A percentile compares a stretch with the other conserved stretches of the same genome.
Evolutionary conservation across 2,113 vertebrate genomes (phyloP).

Genomic region (Thamnaconus septentrionalis): DNA sequence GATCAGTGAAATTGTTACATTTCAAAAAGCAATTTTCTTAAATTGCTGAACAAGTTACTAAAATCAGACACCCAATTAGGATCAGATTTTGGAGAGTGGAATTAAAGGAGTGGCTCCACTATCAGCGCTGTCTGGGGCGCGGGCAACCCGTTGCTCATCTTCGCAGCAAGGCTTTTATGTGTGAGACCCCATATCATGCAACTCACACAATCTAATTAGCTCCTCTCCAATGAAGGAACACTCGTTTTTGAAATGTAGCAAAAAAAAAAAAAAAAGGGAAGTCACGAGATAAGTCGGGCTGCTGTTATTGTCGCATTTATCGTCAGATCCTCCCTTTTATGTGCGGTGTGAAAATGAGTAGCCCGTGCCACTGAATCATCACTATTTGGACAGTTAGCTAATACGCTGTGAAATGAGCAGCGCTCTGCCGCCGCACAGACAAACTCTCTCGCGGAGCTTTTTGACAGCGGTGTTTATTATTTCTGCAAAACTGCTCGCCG

Average conservation of each 20-base stretch:
- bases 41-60: slow-evolving; percentile 71
- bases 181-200: slow-evolving; percentile 65
- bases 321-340: slow-evolving; percentile 67
- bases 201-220: slow-evolving; percentile 77
- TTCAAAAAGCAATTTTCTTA: slow-evolving; percentile 71
- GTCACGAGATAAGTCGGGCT: slow-evolving; percentile 57
- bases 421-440: slow-evolving; percentile 52
- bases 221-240: slow-evolving; percentile 60
- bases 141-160: slow-evolving; percentile 61
- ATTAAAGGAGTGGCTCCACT: slow-evolving; percentile 66
- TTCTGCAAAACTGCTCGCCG: slow-evolving; percentile 47
- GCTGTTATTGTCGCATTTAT: slow-evolving; percentile 71
- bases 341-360: slow-evolving; percentile 58
- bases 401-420: slow-evolving; percentile 74
- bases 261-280: slow-evolving; percentile 31
- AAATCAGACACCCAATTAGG: slow-evolving; percentile 76
- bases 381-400: slow-evolving; percentile 70
- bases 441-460: slow-evolving; percentile 60
- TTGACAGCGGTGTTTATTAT: slow-evolving; percentile 58
- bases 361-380: slow-evolving; percentile 63
- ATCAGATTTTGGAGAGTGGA: slow-evolving; percentile 67
- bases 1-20: slow-evolving; percentile 66
- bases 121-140: slow-evolving; percentile 67
- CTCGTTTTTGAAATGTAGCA: slow-evolving; percentile 54
- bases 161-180: slow-evolving; percentile 65